phyloP scores from a whole-genome alignment of 2,797 vertebrate genomes.

The Siniperca obscura region DNA sequence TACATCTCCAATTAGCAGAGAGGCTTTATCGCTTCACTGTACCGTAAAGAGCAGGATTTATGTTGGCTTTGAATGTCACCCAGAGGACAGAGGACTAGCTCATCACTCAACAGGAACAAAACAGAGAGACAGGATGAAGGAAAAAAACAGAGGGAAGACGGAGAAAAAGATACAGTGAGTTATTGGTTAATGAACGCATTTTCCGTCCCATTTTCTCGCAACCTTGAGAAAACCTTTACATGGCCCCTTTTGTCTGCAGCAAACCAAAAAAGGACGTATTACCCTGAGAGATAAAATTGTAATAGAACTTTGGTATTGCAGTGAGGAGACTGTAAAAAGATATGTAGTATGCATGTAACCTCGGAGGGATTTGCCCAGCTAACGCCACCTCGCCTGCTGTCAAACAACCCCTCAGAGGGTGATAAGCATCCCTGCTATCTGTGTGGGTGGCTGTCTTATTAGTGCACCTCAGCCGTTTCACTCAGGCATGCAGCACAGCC shows the following conservation, averaged over 20 bases:
- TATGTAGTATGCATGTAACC: conserved; percentile 68
- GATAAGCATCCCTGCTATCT: conserved; percentile 94
- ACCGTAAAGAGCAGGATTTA: conserved; percentile 99
- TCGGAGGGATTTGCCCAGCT: conserved; percentile 61
- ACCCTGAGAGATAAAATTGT: conserved; percentile 19
- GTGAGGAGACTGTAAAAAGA: conserved; percentile 56
- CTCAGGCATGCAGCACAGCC: conserved; percentile 93
- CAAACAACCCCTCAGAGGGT: conserved; percentile 91
- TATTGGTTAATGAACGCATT: conserved; percentile 73
- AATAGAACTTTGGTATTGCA: conserved; percentile 30
- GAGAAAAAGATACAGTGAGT: conserved; percentile 73
- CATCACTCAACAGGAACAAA: conserved; percentile 96
- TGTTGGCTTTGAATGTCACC: conserved; percentile 99
- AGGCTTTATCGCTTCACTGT: conserved; percentile 97
- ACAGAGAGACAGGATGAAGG: conserved; percentile 78
- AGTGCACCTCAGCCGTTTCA: conserved; percentile 95
- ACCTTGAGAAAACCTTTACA: conserved; percentile 73
- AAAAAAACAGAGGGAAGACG: conserved; percentile 73
- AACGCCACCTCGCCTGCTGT: conserved; percentile 84
- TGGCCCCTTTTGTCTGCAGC: conserved; percentile 27
- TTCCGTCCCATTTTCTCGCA: conserved; percentile 76
- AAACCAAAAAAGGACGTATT: conserved; percentile 17
- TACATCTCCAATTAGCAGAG: conserved; percentile 99
- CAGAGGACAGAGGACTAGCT: conserved; percentile 95
- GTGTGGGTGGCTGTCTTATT: conserved; percentile 94